phyloP scores from a whole-genome alignment of 2,797 vertebrate species.

The Scarus forsteni region DNA sequence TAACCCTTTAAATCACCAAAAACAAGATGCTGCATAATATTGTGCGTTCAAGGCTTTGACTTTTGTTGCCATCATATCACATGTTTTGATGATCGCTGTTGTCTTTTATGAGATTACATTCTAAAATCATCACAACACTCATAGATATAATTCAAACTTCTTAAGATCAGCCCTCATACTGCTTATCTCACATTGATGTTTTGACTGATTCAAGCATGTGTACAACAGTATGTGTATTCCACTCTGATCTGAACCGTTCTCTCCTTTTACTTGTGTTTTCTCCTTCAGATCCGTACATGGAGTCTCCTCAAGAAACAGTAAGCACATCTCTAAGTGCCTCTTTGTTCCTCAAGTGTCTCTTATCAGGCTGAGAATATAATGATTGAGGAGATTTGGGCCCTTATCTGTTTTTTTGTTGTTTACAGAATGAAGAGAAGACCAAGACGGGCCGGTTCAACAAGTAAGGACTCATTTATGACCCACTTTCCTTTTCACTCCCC shows the following conservation, averaged over 20 bases:
- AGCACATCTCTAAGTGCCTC: constrained; percentile 8
- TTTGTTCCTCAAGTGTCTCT: neutral
- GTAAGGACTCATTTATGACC: constrained; percentile 62
- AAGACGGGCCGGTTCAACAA: constrained; percentile 74
- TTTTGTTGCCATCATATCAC: no score
- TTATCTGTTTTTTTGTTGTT: constrained; percentile 42
- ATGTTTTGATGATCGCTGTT: no score
- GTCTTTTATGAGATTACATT: no score
- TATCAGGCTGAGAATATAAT: constrained; percentile 4
- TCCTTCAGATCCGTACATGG: constrained; percentile 83
- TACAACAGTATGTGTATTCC: no score
- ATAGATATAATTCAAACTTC: no score
- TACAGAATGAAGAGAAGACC: constrained; percentile 74
- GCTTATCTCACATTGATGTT: no score
- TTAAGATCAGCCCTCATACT: no score
- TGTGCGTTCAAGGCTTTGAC: no score
- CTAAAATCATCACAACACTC: no score
- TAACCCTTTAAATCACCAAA: no score
- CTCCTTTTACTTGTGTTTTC: constrained; percentile 18
- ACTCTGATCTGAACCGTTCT: neutral
- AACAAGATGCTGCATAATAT: no score
- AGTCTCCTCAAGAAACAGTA: constrained; percentile 57
- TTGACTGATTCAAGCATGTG: no score
- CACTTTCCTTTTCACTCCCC: constrained; percentile 13
- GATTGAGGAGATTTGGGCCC: constrained; percentile 19